Evolutionary conservation across 2,888 invertebrate genomes (phyloP), one percentile per base, ranked within the genome.

Genomic region (Drosophila prostipennis): DNA sequence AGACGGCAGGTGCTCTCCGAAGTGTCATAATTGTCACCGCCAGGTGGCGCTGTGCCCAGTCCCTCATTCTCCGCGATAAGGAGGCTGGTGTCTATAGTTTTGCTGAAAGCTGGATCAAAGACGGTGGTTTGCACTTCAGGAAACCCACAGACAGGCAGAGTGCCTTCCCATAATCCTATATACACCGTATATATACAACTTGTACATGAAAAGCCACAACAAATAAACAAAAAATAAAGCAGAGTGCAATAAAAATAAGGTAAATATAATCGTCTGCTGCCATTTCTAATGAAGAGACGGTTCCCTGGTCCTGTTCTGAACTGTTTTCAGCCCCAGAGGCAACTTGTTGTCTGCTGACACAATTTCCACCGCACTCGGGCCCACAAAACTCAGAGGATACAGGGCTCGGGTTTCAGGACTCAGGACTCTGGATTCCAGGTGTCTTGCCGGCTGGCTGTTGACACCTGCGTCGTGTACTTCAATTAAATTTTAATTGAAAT

Each of bases 401-500:
- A 10, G 40, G 16, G 16, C 19, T n/a, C n/a, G n/a, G n/a, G n/a
- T n/a, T n/a, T n/a, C 19, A 10, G 40, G 16, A 40, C 19, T 19
- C 19, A 2, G 19, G 2, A 19, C 19, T 19, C 40, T 6, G 43
- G 23, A 53, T 42, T 36, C 73, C 67, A 59, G 67, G 54, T 74
- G 68, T 65, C 79, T 63, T 71, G 70, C 51, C 51, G 43, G 34
- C 26, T 70, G 74, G 34, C 26, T 70, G 74, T 68, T 73, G 72
- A 60, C 74, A 73, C 48, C 74, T 73, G 56, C 61, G 52, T 59
- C 64, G 57, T 69, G 82, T 80, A 82, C 80, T 85, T 85, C 83
- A 84, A 84, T 84, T 86, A 87, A 85, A 84, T 72, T 87, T 87
- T 86, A 84, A 83, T 84, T 84, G 80, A 87, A 86, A 83, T 82